phyloP scores from a whole-genome alignment of 1,140 invertebrate genomes.

The Heterodera schachtii region DNA sequence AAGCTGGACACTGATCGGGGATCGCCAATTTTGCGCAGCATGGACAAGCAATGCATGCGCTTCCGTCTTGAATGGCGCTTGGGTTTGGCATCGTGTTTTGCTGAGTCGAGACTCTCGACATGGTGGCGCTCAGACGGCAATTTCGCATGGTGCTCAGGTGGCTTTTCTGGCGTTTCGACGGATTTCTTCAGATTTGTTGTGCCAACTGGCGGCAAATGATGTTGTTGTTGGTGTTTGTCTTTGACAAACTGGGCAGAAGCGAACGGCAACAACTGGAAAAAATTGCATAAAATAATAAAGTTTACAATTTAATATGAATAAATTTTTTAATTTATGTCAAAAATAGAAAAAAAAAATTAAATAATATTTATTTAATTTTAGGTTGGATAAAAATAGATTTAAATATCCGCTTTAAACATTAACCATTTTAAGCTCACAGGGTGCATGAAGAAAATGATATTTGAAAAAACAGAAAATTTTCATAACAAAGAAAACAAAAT shows the following conservation, averaged over 20 bases:
- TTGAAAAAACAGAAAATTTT: too few relatives aligned
- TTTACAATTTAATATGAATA: too few relatives aligned
- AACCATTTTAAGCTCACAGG: too few relatives aligned
- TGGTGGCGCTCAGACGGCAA: background rate
- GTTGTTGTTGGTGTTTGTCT: background rate
- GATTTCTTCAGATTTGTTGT: too few relatives aligned
- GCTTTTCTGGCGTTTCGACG: background rate
- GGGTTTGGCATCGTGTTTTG: background rate
- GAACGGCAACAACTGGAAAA: background rate
- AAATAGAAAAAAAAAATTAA: too few relatives aligned
- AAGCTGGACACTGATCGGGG: conserved; percentile 3
- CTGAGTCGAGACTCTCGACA: background rate
- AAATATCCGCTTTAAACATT: too few relatives aligned
- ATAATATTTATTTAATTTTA: too few relatives aligned
- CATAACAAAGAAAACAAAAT: too few relatives aligned
- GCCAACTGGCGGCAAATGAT: too few relatives aligned
- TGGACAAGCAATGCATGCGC: conserved; percentile 19
- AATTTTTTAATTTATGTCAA: background rate
- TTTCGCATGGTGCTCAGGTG: background rate
- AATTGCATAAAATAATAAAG: background rate
- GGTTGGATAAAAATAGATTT: too few relatives aligned
- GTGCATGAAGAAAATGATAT: too few relatives aligned
- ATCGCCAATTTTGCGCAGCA: conserved; percentile 16
- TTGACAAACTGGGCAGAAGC: background rate
- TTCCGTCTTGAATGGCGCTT: conserved; percentile 7